Conservation (phyloP, 23 tunicate genomes). For the Halocynthia roretzi region DNA sequence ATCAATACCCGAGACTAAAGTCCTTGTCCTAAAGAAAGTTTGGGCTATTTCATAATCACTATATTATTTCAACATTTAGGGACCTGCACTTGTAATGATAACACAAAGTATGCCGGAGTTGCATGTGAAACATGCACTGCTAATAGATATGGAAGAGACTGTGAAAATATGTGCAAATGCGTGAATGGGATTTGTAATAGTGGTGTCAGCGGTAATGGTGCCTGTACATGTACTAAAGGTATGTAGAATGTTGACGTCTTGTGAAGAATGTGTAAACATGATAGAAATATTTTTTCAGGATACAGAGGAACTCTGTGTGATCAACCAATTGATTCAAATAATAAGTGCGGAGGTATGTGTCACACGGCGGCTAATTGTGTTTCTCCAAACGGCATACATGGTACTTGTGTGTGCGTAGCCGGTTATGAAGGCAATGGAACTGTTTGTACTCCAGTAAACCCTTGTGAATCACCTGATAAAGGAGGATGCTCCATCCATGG, state of each 20-base stretch:
- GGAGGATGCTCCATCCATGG: conserved; percentile 40
- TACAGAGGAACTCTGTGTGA: conserved; percentile 52
- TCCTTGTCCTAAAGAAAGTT: too few relatives aligned
- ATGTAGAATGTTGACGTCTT: neutral
- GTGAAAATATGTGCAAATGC: conserved; percentile 50
- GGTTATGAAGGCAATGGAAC: conserved; percentile 63
- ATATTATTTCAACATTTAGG: conserved; percentile 22
- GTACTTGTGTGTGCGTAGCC: conserved; percentile 40
- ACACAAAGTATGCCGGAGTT: conserved; percentile 29
- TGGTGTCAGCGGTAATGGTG: conserved; percentile 56
- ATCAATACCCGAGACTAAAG: too few relatives aligned
- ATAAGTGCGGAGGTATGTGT: conserved; percentile 58
- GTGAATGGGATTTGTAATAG: conserved; percentile 56
- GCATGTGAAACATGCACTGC: conserved; percentile 77
- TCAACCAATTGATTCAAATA: conserved; percentile 11
- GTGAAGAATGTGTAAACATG: neutral
- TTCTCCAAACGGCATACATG: neutral
- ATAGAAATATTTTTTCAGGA: conserved; percentile 13
- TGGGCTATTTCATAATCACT: too few relatives aligned
- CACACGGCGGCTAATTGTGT: conserved; percentile 54
- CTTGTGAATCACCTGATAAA: conserved; percentile 25
- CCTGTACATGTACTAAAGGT: conserved; percentile 59
- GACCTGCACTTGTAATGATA: conserved; percentile 44
- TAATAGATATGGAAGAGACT: conserved; percentile 39
- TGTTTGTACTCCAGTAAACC: conserved; percentile 51